Evolutionary conservation across 64 coral and sea anemone species (phyloP), one percentile per base, ranked within the genome.

Genomic region (Dendrophyllia cribrosa): DNA sequence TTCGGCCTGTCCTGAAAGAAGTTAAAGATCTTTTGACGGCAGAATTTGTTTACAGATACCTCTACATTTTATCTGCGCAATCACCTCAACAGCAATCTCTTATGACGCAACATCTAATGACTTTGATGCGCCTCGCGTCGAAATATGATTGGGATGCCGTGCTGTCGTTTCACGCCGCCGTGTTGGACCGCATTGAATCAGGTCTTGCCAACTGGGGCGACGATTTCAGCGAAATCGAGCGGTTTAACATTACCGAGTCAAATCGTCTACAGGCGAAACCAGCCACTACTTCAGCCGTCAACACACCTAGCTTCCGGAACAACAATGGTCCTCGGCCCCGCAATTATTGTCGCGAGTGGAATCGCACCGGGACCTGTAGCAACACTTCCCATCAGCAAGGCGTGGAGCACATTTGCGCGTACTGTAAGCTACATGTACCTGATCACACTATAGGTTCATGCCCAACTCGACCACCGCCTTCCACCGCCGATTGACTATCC

Each of bases 181-280:
- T n/a, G n/a, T n/a, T n/a, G n/a, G n/a, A n/a, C n/a, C n/a, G n/a
- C n/a, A n/a, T 89, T 22, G 46, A 89, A 19, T 43, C 61, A 59
- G 74, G 74, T 65, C 51, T 78, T 1, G 88, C 88, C 3, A n/a
- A 7, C 43, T 79, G 88, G 60, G 45, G 63, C 5, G 59, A 60
- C n/a, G 61, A 89, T 68, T n/a, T n/a, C n/a, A n/a, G n/a, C n/a
- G n/a, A n/a, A n/a, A n/a, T n/a, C n/a, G n/a, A n/a, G n/a, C n/a
- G 48, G 45, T 89, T 79, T 52, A 89, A 89, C 20, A 89, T 89
- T 20, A 76, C 74, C 45, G 88, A 89, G 26, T 89, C 88, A 5
- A 59, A 89, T 51, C 60, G 10, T 87, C 59, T 87, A 22, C 65
- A 20, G 71, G 71, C 83, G 22, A 66, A 67, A 45, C 19, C 43